phyloP scores from a whole-genome alignment of 1,140 invertebrate genomes.

The Drosophila pseudoananassae region DNA sequence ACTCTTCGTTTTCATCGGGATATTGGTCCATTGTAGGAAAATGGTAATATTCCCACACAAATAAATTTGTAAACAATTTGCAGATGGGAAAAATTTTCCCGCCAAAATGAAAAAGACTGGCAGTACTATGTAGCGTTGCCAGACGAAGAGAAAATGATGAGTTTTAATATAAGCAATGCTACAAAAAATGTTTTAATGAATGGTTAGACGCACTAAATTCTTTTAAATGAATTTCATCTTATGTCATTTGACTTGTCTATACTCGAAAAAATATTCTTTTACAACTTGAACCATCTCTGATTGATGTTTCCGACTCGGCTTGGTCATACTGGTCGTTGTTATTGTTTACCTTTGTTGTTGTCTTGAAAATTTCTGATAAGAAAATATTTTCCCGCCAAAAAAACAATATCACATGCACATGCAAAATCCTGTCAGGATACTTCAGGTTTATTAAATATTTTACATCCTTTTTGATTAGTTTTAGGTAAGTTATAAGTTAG shows the following conservation, averaged over 20 bases:
- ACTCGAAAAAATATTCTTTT: too few species aligned
- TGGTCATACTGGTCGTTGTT: too few species aligned
- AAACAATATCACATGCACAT: background rate
- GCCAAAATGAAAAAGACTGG: background rate
- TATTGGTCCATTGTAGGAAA: constrained; percentile 85
- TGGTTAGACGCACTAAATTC: too few species aligned
- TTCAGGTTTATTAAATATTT: too few species aligned
- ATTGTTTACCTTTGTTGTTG: too few species aligned
- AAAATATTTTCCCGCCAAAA: background rate
- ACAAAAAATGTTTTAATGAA: too few species aligned
- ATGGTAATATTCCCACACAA: background rate
- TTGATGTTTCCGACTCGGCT: too few species aligned
- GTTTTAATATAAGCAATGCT: too few species aligned
- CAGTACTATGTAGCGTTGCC: background rate
- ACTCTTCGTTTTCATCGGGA: constrained; percentile 91
- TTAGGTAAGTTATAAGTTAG: background rate
- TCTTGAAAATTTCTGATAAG: background rate
- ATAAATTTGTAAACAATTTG: constrained; percentile 3
- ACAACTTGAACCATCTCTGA: too few species aligned
- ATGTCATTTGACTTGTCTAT: too few species aligned
- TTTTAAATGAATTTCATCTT: too few species aligned
- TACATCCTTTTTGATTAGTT: background rate
- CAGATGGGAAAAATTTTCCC: background rate
- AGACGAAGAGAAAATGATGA: background rate
- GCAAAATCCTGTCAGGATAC: too few species aligned